A percentile compares a stretch with the other conserved stretches of the same genome.
Conservation (phyloP, 2,797 vertebrate species). For the Rhinoraja longicauda region DNA sequence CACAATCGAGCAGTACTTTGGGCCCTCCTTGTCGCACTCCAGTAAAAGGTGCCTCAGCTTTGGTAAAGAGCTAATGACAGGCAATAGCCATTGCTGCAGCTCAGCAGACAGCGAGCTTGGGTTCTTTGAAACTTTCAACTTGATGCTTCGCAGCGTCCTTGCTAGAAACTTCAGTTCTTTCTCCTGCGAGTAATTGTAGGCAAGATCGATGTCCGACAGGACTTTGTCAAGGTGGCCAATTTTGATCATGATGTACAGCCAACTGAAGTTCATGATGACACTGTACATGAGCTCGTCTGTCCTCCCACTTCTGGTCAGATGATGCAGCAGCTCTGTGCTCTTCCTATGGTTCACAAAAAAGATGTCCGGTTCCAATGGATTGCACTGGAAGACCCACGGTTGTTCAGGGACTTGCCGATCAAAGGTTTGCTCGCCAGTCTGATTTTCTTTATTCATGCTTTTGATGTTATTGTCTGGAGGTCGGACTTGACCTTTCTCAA, state of each 20-base stretch:
- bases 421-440: slow-evolving; percentile 81
- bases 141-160: slow-evolving; percentile 83
- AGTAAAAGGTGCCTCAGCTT: slow-evolving; percentile 92
- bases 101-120: slow-evolving; percentile 92
- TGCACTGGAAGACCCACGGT: slow-evolving; percentile 98
- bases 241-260: slow-evolving; percentile 98
- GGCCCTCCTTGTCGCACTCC: slow-evolving; percentile 97
- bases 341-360: slow-evolving; percentile 98
- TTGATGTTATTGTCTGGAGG: slow-evolving; percentile 75
- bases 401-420: slow-evolving; percentile 93
- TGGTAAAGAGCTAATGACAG: slow-evolving; percentile 90
- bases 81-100: slow-evolving; percentile 90
- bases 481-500: slow-evolving; percentile 76
- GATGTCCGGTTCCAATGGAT: slow-evolving; percentile 91
- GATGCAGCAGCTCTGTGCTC: slow-evolving; percentile 91
- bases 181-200: slow-evolving; percentile 87
- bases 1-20: slow-evolving; percentile 97
- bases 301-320: slow-evolving; percentile 84
- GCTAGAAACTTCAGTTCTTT: slow-evolving; percentile 96
- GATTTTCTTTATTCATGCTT: slow-evolving; percentile 78
- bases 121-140: slow-evolving; percentile 84
- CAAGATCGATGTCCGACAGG: slow-evolving; percentile 83
- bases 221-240: slow-evolving; percentile 95
- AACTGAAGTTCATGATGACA: slow-evolving; percentile 98
- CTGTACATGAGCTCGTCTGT: slow-evolving; percentile 91